Evolutionary conservation across 2,888 invertebrate genomes (phyloP), one percentile per base, ranked within the genome.

Genomic region (Danaus chrysippus): DNA sequence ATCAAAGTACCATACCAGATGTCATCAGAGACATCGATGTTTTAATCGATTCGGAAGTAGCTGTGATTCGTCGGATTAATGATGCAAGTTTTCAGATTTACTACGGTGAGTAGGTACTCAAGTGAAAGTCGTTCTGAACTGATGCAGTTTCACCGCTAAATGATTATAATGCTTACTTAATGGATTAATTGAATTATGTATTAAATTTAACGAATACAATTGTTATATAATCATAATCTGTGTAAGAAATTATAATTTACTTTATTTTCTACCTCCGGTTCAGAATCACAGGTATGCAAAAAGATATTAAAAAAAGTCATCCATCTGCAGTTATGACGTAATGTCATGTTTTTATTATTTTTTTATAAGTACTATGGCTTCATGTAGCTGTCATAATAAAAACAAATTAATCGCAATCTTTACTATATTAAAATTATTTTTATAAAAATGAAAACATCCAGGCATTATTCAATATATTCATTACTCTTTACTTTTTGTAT

Each of bases 41-140:
- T 19, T 72, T 82, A 12, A 74, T 83, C 12, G 86, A 90, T 63
- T 77, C 80, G 2, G 84, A 87, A 74, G 84, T 84, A 1, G 64
- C 77, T 23, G 66, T 84, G 3, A 70, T 78, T 54, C 67, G 71
- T 13, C 59, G 65, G 12, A 59, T 69, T 12, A 64, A 61, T 1
- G 68, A 73, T 9, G 65, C 69, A 17, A 58, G 65, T 3, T 84
- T 75, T 66, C 69, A 76, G 34, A 67, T 83, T 62, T 65, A 82
- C 67, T 75, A 73, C 2, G 77, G 87, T 87, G 23, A 34, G 23
- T 23, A 73, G 82, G 86, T 73, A 23, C 46, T 17, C 49, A 42
- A 52, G 53, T 34, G 46, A 11, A 53, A 46, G 10, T 17, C 19
- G 49, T 53, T 42, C 23, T 12, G 44, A 52, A 23, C 17, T 19